phyloP scores from a whole-genome alignment of 2,888 invertebrate genomes.

The Tetrapedia diversipes region DNA sequence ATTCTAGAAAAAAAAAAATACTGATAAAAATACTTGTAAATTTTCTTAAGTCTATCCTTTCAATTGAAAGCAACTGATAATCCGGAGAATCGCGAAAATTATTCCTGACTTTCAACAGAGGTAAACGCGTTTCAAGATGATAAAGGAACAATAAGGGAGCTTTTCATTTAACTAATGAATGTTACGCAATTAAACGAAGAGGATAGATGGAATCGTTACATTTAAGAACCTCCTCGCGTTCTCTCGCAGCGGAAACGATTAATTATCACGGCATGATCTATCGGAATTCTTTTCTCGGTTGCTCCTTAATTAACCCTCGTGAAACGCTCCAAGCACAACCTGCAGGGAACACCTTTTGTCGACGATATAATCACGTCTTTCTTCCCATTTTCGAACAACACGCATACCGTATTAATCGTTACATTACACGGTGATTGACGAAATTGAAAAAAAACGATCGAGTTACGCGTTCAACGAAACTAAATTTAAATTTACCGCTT shows the following conservation, averaged over 20 bases:
- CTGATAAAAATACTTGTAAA: too few species aligned
- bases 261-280: constrained; percentile 26
- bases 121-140: constrained; percentile 11
- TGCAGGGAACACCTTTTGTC: not conserved
- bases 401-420: too few species aligned
- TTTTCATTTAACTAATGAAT: constrained; percentile 36
- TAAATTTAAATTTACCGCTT: too few species aligned
- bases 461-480: too few species aligned
- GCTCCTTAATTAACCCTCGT: constrained; percentile 23
- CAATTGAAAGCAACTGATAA: too few species aligned
- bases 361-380: not conserved
- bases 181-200: constrained; percentile 23
- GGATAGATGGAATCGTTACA: constrained; percentile 29
- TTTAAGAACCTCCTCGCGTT: constrained; percentile 18
- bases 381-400: not conserved
- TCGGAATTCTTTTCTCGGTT: constrained; percentile 22
- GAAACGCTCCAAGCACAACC: not conserved
- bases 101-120: not conserved
- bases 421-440: too few species aligned
- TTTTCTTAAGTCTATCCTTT: too few species aligned
- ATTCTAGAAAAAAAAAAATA: too few species aligned
- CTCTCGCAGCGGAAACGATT: constrained; percentile 14
- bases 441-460: too few species aligned
- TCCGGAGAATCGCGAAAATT: not conserved
- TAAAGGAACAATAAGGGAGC: constrained; percentile 27